Percentiles rank a stretch among this genome's conserved stretches.
phyloP scores from a whole-genome alignment of 2,797 vertebrate genomes.

The Agapornis canus region DNA sequence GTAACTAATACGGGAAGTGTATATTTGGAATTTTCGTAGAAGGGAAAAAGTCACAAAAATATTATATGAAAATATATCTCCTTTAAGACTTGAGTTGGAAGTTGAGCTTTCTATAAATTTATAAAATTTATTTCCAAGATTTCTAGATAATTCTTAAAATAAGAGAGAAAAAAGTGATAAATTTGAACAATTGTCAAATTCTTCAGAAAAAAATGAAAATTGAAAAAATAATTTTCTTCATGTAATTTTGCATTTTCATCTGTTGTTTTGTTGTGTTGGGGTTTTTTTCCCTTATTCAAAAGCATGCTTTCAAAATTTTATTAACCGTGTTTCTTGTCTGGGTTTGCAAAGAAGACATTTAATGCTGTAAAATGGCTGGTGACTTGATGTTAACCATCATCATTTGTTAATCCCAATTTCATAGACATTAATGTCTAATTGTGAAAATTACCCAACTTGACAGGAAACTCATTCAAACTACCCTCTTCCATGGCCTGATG shows the following conservation, averaged over 20 bases:
- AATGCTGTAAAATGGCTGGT: not conserved
- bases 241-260: not conserved
- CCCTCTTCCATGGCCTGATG: not conserved
- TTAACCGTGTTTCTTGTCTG: too few relatives aligned
- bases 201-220: not conserved
- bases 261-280: not conserved
- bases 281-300: not conserved
- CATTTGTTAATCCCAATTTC: not conserved
- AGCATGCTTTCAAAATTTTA: not conserved
- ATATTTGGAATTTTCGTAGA: not conserved
- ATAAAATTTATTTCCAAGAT: not conserved
- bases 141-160: not conserved
- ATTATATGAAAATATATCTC: not conserved
- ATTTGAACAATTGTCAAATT: not conserved
- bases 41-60: not conserved
- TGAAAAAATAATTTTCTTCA: not conserved
- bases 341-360: not conserved
- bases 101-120: not conserved
- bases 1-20: not conserved
- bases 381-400: not conserved
- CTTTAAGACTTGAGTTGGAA: not conserved
- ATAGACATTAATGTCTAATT: not conserved
- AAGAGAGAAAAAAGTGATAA: not conserved
- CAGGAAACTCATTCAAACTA: not conserved
- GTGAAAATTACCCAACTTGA: not conserved